phyloP scores from a whole-genome alignment of 2,888 invertebrate genomes.

The Caenorhabditis sulstoni region DNA sequence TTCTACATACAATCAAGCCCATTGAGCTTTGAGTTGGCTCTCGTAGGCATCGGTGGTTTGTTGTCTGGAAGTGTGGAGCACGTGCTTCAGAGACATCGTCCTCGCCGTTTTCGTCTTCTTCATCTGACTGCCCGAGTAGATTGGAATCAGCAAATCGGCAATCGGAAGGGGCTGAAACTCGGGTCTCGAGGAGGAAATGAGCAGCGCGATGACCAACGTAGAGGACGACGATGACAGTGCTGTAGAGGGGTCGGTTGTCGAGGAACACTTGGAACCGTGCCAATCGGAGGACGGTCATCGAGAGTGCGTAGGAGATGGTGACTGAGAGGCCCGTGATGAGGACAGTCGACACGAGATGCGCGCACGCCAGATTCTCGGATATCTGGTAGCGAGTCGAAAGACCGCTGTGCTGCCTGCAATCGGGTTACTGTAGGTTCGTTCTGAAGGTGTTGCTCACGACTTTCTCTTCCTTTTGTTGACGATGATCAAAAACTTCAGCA shows the following conservation, averaged over 20 bases:
- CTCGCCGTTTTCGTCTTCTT: conserved; percentile 3
- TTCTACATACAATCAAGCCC: no score
- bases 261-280: neutral
- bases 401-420: no score
- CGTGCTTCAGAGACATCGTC: neutral
- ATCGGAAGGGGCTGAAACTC: neutral
- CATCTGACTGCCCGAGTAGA: neutral
- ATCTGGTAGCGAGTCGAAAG: neutral
- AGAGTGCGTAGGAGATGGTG: neutral
- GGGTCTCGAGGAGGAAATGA: neutral
- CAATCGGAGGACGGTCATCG: neutral
- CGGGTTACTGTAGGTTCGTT: no score
- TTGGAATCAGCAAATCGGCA: neutral
- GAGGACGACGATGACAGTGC: no score
- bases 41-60: conserved; percentile 13
- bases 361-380: neutral
- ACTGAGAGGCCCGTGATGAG: neutral
- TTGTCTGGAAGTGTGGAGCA: neutral
- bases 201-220: no score
- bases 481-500: neutral
- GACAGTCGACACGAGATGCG: neutral
- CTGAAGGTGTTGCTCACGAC: no score
- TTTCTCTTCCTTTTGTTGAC: neutral
- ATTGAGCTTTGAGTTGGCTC: conserved; percentile 13
- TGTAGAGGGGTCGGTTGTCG: neutral